Evolutionary conservation across 92 coral and sea anemone species (phyloP).

Genomic region (Bergia puertoricense): DNA sequence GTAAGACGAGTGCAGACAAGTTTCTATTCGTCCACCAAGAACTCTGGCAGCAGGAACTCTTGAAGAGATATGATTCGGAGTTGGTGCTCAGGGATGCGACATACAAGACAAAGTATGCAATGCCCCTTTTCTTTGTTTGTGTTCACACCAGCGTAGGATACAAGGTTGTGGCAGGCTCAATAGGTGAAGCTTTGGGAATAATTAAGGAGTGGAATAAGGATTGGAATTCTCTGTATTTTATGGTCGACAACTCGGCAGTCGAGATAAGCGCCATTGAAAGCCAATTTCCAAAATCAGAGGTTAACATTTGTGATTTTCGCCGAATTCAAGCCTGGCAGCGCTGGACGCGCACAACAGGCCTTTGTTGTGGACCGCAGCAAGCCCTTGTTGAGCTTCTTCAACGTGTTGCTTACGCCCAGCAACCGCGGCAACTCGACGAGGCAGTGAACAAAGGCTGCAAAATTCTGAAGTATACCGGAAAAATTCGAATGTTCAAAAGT

Average conservation of each 20-base stretch:
- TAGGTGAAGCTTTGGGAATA: conserved; percentile 22
- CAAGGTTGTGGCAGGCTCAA: conserved; percentile 33
- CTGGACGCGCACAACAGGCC: conserved; percentile 22
- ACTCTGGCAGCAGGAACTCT: conserved; percentile 54
- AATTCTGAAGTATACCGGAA: conserved; percentile 26
- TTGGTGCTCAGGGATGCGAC: conserved; percentile 61
- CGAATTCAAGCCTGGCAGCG: conserved; percentile 29
- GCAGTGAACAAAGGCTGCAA: conserved; percentile 11
- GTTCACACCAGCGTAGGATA: conserved; percentile 43
- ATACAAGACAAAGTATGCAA: conserved; percentile 57
- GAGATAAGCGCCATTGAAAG: conserved; percentile 27
- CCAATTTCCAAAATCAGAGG: not conserved
- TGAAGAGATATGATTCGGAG: conserved; percentile 49
- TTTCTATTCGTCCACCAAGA: conserved; percentile 67
- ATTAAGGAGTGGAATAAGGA: not conserved
- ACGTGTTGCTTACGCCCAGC: conserved; percentile 22
- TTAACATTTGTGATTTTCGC: conserved; percentile 36
- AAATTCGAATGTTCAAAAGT: conserved; percentile 8
- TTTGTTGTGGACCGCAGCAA: not conserved
- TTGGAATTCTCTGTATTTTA: conserved; percentile 26
- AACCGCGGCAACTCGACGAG: not conserved
- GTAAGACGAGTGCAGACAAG: conserved; percentile 6
- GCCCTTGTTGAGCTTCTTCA: conserved; percentile 12
- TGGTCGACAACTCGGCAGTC: conserved; percentile 34
- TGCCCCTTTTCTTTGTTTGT: conserved; percentile 60